Percentiles rank a stretch among this genome's conserved stretches.
Evolutionary conservation across 2,113 vertebrate genomes (phyloP).

Genomic region (Peromyscus leucopus): DNA sequence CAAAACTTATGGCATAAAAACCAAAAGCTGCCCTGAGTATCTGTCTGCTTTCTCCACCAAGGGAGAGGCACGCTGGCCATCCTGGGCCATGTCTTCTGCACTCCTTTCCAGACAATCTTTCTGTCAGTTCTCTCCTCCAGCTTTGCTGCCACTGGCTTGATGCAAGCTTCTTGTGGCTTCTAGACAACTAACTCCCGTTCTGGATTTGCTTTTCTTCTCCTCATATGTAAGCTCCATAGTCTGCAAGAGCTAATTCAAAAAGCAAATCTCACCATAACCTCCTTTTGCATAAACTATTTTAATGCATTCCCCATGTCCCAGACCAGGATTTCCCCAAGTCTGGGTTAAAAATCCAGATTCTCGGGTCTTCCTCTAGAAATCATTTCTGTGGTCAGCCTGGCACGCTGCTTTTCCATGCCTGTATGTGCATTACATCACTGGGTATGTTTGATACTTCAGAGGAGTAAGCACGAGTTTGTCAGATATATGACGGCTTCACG

Average conservation of each 20-base stretch:
- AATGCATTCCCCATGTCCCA: neutral
- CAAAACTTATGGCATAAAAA: neutral
- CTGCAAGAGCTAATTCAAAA: neutral
- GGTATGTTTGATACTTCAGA: constrained; percentile 10
- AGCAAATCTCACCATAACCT: neutral
- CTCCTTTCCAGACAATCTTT: neutral
- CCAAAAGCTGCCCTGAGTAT: neutral
- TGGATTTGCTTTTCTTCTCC: neutral
- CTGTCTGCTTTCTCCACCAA: neutral
- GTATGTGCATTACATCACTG: neutral
- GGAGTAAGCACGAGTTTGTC: constrained; percentile 49
- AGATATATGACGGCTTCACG: neutral
- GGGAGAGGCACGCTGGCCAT: neutral
- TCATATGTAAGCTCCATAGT: neutral
- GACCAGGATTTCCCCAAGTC: neutral
- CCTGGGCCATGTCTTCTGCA: neutral
- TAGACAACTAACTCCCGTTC: neutral
- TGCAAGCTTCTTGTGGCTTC: neutral
- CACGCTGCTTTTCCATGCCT: constrained; percentile 1
- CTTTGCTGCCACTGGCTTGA: neutral
- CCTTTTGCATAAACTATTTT: constrained; percentile 45
- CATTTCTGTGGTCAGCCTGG: neutral
- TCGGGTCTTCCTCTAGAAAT: neutral
- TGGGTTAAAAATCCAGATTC: constrained; percentile 33
- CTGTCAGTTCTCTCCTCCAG: neutral